A percentile compares a stretch with the other conserved stretches of the same genome.
Evolutionary conservation across 2,888 invertebrate species (phyloP).

Genomic region (Drosophila subsilvestris): DNA sequence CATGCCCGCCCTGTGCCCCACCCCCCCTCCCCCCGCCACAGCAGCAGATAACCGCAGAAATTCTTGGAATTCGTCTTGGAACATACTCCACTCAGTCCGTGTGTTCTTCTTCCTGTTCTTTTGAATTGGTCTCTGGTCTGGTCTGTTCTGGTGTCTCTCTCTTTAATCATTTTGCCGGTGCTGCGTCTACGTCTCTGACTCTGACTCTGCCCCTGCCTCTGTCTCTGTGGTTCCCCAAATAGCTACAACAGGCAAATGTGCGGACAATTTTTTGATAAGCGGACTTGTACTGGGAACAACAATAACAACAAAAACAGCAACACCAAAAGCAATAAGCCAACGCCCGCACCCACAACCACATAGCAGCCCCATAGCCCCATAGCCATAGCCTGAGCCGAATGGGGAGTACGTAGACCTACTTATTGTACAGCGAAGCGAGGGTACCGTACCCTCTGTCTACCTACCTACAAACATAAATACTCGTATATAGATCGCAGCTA

Average conservation of each 20-base stretch:
- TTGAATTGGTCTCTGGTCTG: neutral
- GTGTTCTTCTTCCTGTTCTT: conserved; percentile 35
- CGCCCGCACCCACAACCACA: conserved; percentile 69
- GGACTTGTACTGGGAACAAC: conserved; percentile 48
- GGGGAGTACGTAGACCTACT: conserved; percentile 6
- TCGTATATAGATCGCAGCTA: conserved; percentile 67
- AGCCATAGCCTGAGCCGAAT: neutral
- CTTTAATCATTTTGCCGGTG: conserved; percentile 73
- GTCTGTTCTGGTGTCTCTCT: conserved; percentile 24
- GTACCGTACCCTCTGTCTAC: neutral
- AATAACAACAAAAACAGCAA: conserved; percentile 30
- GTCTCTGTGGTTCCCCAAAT: conserved; percentile 32
- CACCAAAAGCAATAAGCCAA: conserved; percentile 55
- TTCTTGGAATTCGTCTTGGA: conserved; percentile 53
- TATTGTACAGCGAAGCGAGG: neutral
- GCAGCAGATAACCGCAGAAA: conserved; percentile 41
- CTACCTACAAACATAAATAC: conserved; percentile 31
- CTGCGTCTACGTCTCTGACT: neutral
- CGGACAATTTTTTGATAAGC: conserved; percentile 61
- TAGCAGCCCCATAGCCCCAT: conserved; percentile 24
- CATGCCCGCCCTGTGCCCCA: conserved; percentile 4
- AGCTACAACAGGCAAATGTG: conserved; percentile 43
- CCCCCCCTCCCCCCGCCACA: too few relatives aligned
- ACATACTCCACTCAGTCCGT: conserved; percentile 11
- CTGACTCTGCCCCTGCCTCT: neutral